phyloP scores from a whole-genome alignment of 2,113 vertebrate species.

The Seriola dumerili region DNA sequence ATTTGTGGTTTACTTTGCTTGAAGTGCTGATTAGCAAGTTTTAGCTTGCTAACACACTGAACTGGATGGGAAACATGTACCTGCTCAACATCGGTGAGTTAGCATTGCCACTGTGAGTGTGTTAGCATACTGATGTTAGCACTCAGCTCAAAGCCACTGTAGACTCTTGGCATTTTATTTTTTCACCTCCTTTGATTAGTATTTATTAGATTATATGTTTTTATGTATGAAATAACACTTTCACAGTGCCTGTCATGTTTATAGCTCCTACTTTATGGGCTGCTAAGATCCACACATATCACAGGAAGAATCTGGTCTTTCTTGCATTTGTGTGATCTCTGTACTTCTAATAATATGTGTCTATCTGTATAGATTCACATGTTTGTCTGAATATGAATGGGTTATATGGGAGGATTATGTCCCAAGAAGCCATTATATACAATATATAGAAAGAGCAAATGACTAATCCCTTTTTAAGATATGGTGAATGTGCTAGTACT shows the following conservation, averaged over 20 bases:
- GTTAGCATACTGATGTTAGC: background rate
- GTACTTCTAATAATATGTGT: background rate
- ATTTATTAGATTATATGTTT: background rate
- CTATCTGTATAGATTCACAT: background rate
- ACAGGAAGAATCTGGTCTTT: background rate
- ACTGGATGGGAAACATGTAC: too few relatives aligned
- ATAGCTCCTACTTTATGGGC: background rate
- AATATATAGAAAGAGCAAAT: conserved; percentile 19
- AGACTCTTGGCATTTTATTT: background rate
- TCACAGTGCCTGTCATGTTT: background rate
- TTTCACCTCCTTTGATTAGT: background rate
- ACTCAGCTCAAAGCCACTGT: background rate
- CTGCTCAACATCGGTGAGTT: too few relatives aligned
- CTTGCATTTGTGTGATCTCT: background rate
- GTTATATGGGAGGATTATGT: conserved; percentile 40
- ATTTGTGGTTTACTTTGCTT: too few relatives aligned
- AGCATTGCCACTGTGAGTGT: too few relatives aligned
- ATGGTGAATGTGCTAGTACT: conserved; percentile 18
- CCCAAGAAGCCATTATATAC: conserved; percentile 13
- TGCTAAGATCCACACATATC: background rate
- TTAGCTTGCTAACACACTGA: too few relatives aligned
- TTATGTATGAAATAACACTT: background rate
- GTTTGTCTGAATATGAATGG: conserved; percentile 16
- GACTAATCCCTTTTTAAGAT: conserved; percentile 30
- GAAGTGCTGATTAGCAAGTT: too few relatives aligned